Base-by-base conservation (phyloP, 2,888 invertebrate genomes). In the Uloborus plumipes region DNA sequence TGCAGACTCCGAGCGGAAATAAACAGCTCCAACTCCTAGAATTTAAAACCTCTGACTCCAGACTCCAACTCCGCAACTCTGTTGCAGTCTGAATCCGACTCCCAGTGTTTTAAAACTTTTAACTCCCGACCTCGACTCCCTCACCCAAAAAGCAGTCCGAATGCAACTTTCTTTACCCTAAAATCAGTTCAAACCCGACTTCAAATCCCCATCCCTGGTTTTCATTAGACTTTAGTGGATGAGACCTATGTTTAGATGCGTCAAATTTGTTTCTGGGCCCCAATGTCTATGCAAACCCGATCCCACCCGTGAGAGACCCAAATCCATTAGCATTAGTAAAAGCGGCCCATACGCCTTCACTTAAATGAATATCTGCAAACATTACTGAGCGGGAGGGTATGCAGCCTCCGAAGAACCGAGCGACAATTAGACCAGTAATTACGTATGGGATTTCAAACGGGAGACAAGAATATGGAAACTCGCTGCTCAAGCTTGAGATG, bases 291-390 rank as follows among this genome's bases (percentile, higher is more conserved):
- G 66, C 76, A 76, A 76, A 76, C 67, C 71, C 64, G 64, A 73
- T 73, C 62, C 73, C 73, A 64, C 64, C 76, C 67, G 76, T 67
- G 65, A 76, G 76, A 69, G 67, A 76, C 59, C 76, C 67, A 61
- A 76, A 76, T 74, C 76, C 76, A 76, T 76, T 76, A 76, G 76
- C 76, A 76, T 76, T 76, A 76, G 76, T 76, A 76, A 76, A 76
- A 59, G 66, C 76, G 61, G 67, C 69, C 76, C 69, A 69, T 69
- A 67, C 76, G 67, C 76, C 62, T 69, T 76, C 76, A 76, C 76
- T 76, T 76, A 76, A 76, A 76, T 76, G 76, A 76, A 67, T 76
- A 76, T 76, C 76, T 76, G 76, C 67, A 76, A 76, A 76, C 76
- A 76, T 76, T 76, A 76, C 76, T 66, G 66, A 64, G 47, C 59